These are phyloP conservation scores for Brachionus paranguensis DNA, from an alignment of 1,140 invertebrate genomes.

Conservation along the genomic window DNA sequence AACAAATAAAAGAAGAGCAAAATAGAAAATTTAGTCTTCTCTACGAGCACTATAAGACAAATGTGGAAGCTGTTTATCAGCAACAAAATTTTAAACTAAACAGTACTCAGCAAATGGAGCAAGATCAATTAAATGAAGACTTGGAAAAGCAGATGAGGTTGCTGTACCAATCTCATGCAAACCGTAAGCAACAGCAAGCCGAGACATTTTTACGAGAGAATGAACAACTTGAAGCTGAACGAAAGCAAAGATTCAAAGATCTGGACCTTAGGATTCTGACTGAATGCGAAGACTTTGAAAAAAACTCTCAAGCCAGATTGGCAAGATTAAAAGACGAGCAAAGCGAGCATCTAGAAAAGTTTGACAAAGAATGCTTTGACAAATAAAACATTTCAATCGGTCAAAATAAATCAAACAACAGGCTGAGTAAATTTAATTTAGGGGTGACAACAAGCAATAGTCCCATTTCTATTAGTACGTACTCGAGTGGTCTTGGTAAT, in stretches of 20 bases:
- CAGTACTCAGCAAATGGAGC: slow-evolving; percentile 24
- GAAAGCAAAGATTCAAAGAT: slow-evolving; percentile 7
- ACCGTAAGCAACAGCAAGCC: neutral
- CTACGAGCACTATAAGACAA: slow-evolving; percentile 96
- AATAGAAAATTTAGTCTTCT: slow-evolving; percentile 85
- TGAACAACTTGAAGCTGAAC: neutral
- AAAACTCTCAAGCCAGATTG: neutral
- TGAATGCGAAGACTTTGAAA: slow-evolving; percentile 21
- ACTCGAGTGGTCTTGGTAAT: neutral
- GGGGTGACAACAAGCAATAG: neutral
- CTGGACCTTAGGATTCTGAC: neutral
- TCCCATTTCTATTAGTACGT: neutral
- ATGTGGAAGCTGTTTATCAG: slow-evolving; percentile 95
- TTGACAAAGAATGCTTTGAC: slow-evolving; percentile 40
- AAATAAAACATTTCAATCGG: slow-evolving; percentile 19
- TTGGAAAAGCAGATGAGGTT: slow-evolving; percentile 17
- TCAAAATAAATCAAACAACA: neutral
- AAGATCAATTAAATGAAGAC: slow-evolving; percentile 25
- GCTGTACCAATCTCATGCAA: slow-evolving; percentile 10
- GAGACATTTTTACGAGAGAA: neutral
- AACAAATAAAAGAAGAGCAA: slow-evolving; percentile 96
- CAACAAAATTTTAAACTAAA: slow-evolving; percentile 71
- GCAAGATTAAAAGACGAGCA: neutral
- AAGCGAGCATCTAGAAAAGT: neutral
- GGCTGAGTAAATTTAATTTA: neutral